phyloP scores from a whole-genome alignment of 2,888 invertebrate species.

The Carabus problematicus region DNA sequence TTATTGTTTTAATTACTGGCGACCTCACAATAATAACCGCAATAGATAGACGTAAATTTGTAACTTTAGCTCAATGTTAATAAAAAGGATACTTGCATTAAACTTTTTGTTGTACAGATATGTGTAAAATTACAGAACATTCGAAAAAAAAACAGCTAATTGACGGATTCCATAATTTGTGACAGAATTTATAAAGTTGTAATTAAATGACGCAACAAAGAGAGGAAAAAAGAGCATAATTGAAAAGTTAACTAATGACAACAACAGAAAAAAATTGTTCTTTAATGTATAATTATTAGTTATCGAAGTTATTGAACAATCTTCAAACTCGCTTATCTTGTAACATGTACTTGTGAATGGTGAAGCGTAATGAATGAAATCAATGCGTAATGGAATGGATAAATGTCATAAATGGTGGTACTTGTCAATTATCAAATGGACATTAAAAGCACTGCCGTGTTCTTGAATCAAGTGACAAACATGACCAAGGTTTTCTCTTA shows the following conservation, averaged over 20 bases:
- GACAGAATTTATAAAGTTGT: slow-evolving; percentile 10
- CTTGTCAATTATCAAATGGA: slow-evolving; percentile 26
- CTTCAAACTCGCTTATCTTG: neutral
- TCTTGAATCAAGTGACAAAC: slow-evolving; percentile 26
- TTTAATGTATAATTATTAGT: neutral
- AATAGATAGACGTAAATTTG: too few species aligned
- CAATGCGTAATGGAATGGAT: neutral
- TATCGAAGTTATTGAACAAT: neutral
- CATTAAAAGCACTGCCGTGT: slow-evolving; percentile 37
- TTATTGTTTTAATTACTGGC: too few species aligned
- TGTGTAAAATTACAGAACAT: too few species aligned
- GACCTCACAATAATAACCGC: too few species aligned
- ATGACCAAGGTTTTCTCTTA: slow-evolving; percentile 36
- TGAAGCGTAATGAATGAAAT: neutral
- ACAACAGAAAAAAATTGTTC: slow-evolving; percentile 15
- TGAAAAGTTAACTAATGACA: slow-evolving; percentile 11
- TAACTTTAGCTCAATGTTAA: too few species aligned
- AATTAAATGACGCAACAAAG: slow-evolving; percentile 10
- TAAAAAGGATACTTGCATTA: too few species aligned
- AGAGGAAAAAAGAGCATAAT: neutral
- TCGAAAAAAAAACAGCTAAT: too few species aligned
- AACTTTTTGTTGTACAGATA: too few species aligned
- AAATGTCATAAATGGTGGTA: slow-evolving; percentile 29
- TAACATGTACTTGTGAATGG: slow-evolving; percentile 4
- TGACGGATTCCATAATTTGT: too few species aligned